Conservation (phyloP, 2,888 invertebrate species). For the Uloborus plumipes region DNA sequence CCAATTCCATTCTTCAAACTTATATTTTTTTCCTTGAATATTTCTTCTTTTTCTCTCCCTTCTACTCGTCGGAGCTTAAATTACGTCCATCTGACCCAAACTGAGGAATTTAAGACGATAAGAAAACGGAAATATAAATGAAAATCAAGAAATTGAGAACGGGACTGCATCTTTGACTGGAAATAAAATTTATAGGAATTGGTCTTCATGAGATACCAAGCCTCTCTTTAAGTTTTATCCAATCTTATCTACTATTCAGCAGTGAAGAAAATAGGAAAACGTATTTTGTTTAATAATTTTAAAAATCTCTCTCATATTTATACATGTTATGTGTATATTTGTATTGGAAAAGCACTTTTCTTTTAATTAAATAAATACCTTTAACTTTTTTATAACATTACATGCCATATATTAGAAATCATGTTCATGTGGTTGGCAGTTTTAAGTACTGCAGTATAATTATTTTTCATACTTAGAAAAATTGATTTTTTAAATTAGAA, state of each 20-base stretch:
- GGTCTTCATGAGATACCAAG: constrained; percentile 29
- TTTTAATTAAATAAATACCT: too few relatives aligned
- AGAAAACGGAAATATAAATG: constrained; percentile 39
- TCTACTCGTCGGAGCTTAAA: constrained; percentile 45
- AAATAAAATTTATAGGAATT: constrained; percentile 57
- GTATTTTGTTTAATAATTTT: too few relatives aligned
- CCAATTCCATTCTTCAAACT: constrained; percentile 50
- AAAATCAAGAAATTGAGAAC: constrained; percentile 41
- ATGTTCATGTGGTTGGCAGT: too few relatives aligned
- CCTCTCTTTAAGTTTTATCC: constrained; percentile 38
- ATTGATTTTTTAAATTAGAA: too few relatives aligned
- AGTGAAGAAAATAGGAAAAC: too few relatives aligned
- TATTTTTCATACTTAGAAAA: too few relatives aligned
- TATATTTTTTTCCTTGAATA: constrained; percentile 7
- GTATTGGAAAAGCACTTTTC: too few relatives aligned
- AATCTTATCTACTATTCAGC: neutral
- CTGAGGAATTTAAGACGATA: constrained; percentile 1
- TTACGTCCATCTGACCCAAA: constrained; percentile 53
- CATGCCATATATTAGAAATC: too few relatives aligned
- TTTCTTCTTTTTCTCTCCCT: neutral
- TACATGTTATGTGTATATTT: too few relatives aligned
- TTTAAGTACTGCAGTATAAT: too few relatives aligned
- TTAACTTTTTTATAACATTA: too few relatives aligned
- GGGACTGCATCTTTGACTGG: constrained; percentile 47
- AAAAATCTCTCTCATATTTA: too few relatives aligned